Percentiles rank a stretch among this genome's conserved stretches.
Evolutionary conservation across 2,888 invertebrate species (phyloP).

Genomic region (Caenorhabditis sinica): DNA sequence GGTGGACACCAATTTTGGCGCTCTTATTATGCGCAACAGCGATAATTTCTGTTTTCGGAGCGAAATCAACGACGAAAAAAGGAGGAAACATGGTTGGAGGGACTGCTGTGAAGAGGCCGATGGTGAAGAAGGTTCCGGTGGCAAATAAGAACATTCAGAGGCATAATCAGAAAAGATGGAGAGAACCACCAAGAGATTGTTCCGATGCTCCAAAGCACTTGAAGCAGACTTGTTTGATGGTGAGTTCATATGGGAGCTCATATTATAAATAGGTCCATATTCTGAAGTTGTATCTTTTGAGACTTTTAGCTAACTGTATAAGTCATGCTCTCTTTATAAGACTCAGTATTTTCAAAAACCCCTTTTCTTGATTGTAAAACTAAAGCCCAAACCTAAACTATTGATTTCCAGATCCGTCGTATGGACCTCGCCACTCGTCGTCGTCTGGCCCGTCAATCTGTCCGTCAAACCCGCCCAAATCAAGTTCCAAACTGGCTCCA

Average conservation of each 20-base stretch:
- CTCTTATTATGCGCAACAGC: constrained; percentile 43
- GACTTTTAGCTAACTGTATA: no score
- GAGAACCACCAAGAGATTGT: constrained; percentile 78
- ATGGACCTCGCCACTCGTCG: constrained; percentile 74
- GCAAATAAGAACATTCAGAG: constrained; percentile 48
- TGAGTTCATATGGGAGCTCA: constrained; percentile 41
- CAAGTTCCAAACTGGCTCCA: constrained; percentile 81
- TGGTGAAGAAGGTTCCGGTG: constrained; percentile 6
- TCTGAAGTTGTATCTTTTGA: no score
- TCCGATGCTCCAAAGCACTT: constrained; percentile 81
- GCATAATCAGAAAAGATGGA: constrained; percentile 60
- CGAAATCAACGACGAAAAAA: constrained; percentile 54
- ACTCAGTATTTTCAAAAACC: no score
- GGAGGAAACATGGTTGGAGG: constrained; percentile 38
- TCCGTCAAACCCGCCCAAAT: constrained; percentile 60
- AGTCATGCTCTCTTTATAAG: no score
- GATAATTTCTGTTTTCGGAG: constrained; percentile 43
- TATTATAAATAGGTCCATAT: no score
- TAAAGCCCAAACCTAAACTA: not conserved
- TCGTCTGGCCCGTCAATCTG: constrained; percentile 72
- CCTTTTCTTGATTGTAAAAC: no score
- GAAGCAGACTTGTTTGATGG: constrained; percentile 78
- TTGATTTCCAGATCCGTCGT: constrained; percentile 63
- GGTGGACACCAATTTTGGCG: constrained; percentile 57
- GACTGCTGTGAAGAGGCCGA: constrained; percentile 11